phyloP scores from a whole-genome alignment of 2,797 vertebrate species.

The Neopelma chrysocephalum region DNA sequence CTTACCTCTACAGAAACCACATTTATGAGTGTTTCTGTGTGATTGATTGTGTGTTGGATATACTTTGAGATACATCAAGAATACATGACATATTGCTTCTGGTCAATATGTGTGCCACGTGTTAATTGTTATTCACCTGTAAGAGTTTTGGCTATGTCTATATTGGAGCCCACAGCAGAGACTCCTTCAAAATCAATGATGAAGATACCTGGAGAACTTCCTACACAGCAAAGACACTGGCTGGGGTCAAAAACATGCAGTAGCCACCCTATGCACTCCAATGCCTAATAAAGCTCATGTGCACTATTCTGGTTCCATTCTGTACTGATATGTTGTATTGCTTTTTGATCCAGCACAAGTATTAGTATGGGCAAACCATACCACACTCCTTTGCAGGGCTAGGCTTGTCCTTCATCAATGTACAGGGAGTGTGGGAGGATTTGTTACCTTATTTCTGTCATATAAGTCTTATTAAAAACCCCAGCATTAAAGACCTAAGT shows the following conservation, averaged over 20 bases:
- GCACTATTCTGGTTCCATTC: background rate
- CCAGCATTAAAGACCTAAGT: background rate
- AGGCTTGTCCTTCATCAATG: background rate
- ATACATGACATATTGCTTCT: background rate
- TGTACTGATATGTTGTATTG: background rate
- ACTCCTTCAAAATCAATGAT: background rate
- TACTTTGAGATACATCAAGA: background rate
- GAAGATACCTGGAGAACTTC: background rate
- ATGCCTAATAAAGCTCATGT: background rate
- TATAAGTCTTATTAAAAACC: background rate
- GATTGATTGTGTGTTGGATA: background rate
- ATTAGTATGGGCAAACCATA: background rate
- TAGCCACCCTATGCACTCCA: background rate
- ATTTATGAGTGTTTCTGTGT: background rate
- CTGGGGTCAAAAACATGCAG: background rate
- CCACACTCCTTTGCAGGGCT: background rate
- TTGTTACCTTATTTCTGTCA: background rate
- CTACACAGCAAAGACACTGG: background rate
- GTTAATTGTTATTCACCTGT: background rate
- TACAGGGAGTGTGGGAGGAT: background rate
- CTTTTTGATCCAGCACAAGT: background rate
- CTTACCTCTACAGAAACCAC: constrained; percentile 9
- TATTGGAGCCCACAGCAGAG: background rate
- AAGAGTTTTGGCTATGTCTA: background rate
- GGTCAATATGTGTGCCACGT: background rate